phyloP scores from a whole-genome alignment of 2,888 invertebrate genomes.

The Pyrochroa serraticornis region DNA sequence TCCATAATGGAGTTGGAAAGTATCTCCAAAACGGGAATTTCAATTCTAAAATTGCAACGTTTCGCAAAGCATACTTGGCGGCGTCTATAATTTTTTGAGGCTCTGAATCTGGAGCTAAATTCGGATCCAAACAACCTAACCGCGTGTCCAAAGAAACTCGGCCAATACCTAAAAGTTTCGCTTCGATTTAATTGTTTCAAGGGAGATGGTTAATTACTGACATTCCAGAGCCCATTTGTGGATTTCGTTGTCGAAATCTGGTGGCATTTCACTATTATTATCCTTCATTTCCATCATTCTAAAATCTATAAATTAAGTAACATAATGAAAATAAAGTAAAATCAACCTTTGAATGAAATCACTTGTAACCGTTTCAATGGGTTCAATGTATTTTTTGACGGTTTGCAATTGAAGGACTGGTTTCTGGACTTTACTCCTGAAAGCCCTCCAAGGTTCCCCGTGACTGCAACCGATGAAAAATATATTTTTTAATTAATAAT shows the following conservation, averaged over 20 bases:
- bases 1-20: conserved; percentile 68
- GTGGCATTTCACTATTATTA: conserved; percentile 65
- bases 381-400: conserved; percentile 72
- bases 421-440: conserved; percentile 78
- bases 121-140: conserved; percentile 67
- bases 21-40: conserved; percentile 72
- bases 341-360: conserved; percentile 70
- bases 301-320: conserved; percentile 38
- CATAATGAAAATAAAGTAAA: background rate
- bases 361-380: conserved; percentile 72
- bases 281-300: conserved; percentile 66
- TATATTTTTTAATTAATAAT: background rate
- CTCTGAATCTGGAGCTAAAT: conserved; percentile 58
- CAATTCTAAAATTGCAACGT: conserved; percentile 69
- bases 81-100: conserved; percentile 71
- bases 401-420: conserved; percentile 77
- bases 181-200: conserved; percentile 4
- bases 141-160: conserved; percentile 70
- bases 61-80: conserved; percentile 69
- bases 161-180: conserved; percentile 64
- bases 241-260: conserved; percentile 72
- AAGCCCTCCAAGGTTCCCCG: conserved; percentile 80
- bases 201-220: conserved; percentile 58
- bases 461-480: conserved; percentile 63
- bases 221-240: conserved; percentile 84